phyloP scores from a whole-genome alignment of 1,140 invertebrate genomes.

The Centruroides vittatus region DNA sequence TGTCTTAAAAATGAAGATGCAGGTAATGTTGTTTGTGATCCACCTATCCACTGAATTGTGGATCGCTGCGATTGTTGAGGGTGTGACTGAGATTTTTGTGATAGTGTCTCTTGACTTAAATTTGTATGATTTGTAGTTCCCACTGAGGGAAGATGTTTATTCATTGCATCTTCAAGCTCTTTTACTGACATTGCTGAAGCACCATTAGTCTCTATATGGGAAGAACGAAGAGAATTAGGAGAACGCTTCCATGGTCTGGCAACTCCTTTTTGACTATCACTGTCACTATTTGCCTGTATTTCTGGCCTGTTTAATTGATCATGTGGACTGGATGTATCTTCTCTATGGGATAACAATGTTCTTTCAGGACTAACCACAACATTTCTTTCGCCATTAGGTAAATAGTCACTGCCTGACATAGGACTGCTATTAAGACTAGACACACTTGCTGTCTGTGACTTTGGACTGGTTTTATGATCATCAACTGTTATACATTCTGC shows the following conservation, averaged over 20 bases:
- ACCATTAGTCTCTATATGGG: not conserved
- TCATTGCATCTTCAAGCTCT: constrained; percentile 90
- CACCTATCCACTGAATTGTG: constrained; percentile 87
- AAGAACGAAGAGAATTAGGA: not conserved
- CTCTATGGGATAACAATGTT: not conserved
- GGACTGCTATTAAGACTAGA: constrained; percentile 10
- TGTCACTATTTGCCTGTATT: not conserved
- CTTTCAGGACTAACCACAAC: constrained; percentile 4
- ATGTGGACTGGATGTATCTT: too few relatives aligned
- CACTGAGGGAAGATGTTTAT: constrained; percentile 63
- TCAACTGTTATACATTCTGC: too few relatives aligned
- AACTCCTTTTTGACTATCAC: constrained; percentile 3
- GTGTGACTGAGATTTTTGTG: not conserved
- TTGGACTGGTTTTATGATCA: constrained; percentile 3
- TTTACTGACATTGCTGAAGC: constrained; percentile 11
- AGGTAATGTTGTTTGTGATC: constrained; percentile 22
- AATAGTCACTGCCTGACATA: not conserved
- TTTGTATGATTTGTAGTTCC: not conserved
- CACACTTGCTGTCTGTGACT: not conserved
- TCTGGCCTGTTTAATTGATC: not conserved
- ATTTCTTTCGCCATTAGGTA: constrained; percentile 1
- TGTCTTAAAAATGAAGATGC: constrained; percentile 45
- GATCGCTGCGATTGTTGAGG: constrained; percentile 38
- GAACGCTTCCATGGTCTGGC: constrained; percentile 14
- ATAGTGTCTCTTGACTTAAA: not conserved